Evolutionary conservation across 2,797 vertebrate species (phyloP).

Genomic region (Rhincodon typus): DNA sequence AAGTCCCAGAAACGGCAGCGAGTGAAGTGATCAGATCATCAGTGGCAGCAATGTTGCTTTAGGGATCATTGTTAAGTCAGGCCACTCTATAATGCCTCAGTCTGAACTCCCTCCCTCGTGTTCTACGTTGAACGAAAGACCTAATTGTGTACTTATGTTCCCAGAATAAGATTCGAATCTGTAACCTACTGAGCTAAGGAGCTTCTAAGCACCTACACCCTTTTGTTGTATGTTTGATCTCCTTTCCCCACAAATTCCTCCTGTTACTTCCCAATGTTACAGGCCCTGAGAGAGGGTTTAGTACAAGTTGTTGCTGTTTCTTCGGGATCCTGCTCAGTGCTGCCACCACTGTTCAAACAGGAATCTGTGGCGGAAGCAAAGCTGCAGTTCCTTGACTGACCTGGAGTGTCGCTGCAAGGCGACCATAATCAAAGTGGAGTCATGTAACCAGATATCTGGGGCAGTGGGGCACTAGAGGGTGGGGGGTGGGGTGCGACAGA

Average conservation of each 20-base stretch:
- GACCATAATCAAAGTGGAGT: not conserved
- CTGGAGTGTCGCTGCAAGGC: not conserved
- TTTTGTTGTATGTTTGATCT: not conserved
- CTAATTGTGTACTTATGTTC: not conserved
- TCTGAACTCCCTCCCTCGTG: not conserved
- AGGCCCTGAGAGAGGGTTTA: not conserved
- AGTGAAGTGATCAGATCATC: not conserved
- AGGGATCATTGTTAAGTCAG: not conserved
- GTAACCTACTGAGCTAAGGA: not conserved
- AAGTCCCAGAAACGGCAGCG: not conserved
- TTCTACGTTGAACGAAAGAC: not conserved
- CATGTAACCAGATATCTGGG: not conserved
- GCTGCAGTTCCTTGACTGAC: not conserved
- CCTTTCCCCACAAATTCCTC: not conserved
- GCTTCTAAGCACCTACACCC: not conserved
- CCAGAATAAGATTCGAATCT: not conserved
- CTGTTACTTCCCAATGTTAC: not conserved
- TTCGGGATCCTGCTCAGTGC: not conserved
- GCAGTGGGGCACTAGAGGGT: not conserved
- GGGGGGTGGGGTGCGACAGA: not conserved
- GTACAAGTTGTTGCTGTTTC: not conserved
- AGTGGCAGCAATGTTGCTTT: not conserved
- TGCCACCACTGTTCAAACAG: not conserved
- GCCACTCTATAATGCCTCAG: not conserved
- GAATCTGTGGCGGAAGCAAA: not conserved